Conservation (phyloP, 2,113 vertebrate genomes). For the Sylvilagus bachmani region DNA sequence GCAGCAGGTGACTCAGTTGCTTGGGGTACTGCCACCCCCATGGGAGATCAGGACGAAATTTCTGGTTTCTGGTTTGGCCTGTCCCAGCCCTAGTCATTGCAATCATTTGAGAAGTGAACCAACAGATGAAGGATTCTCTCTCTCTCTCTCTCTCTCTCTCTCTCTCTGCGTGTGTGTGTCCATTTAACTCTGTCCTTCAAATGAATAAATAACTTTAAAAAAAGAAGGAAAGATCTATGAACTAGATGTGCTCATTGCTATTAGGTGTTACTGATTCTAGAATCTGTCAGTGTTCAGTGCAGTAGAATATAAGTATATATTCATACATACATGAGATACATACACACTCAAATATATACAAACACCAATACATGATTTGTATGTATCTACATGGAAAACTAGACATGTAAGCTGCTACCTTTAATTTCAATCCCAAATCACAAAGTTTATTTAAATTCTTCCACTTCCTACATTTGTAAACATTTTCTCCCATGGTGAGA, state of each 20-base stretch:
- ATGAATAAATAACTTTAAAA: not conserved
- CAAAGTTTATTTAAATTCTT: not conserved
- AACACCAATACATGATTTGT: not conserved
- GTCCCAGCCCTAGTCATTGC: too few species aligned
- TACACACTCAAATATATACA: not conserved
- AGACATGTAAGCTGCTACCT: not conserved
- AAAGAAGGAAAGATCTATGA: not conserved
- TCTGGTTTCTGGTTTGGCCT: too few species aligned
- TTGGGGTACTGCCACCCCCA: too few species aligned
- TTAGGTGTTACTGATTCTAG: not conserved
- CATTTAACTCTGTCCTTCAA: too few species aligned
- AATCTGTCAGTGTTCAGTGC: not conserved
- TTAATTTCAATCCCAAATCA: not conserved
- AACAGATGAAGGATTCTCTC: too few species aligned
- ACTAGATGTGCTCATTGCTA: not conserved
- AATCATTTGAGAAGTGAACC: too few species aligned
- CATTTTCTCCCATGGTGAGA: not conserved
- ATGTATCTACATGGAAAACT: not conserved
- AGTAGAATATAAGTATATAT: not conserved
- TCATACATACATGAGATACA: too few species aligned
- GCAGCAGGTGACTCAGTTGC: too few species aligned
- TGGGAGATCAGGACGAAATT: too few species aligned
- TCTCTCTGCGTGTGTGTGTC: too few species aligned
- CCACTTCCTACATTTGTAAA: not conserved
- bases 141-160: too few species aligned